Evolutionary conservation across 2,888 invertebrate species (phyloP).

Genomic region (Torymus auratus): DNA sequence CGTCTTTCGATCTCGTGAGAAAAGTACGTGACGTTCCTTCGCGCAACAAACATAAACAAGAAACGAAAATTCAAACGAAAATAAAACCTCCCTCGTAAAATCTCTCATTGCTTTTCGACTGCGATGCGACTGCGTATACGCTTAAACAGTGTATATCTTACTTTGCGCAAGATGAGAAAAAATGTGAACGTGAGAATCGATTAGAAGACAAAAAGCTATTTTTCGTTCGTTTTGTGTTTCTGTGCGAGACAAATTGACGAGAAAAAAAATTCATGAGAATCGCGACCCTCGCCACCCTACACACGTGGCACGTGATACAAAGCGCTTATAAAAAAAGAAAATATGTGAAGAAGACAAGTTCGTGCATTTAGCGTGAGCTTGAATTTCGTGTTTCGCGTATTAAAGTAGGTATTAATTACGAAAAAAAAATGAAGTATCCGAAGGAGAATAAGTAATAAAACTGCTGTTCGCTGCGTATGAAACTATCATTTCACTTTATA

Average conservation of each 20-base stretch:
- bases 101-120: constrained; percentile 22
- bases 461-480: constrained; percentile 1
- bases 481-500: not conserved
- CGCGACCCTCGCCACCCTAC: constrained; percentile 69
- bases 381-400: constrained; percentile 69
- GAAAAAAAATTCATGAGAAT: constrained; percentile 26
- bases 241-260: constrained; percentile 42
- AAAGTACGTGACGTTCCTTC: constrained; percentile 30
- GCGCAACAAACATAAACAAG: constrained; percentile 22
- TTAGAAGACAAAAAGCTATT: not conserved
- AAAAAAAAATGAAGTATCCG: constrained; percentile 18
- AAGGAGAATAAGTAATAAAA: constrained; percentile 11
- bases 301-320: constrained; percentile 75
- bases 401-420: constrained; percentile 41
- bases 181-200: not conserved
- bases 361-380: constrained; percentile 66
- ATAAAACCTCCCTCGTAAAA: constrained; percentile 3
- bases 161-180: not conserved
- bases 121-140: constrained; percentile 8
- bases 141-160: constrained; percentile 1
- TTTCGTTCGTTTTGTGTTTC: constrained; percentile 22
- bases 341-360: constrained; percentile 36
- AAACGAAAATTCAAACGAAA: constrained; percentile 17
- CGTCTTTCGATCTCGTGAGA: constrained; percentile 29
- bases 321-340: constrained; percentile 59